A percentile compares a stretch with the other conserved stretches of the same genome.
Evolutionary conservation across 2,797 vertebrate species (phyloP).

Genomic region (Natrix natrix): DNA sequence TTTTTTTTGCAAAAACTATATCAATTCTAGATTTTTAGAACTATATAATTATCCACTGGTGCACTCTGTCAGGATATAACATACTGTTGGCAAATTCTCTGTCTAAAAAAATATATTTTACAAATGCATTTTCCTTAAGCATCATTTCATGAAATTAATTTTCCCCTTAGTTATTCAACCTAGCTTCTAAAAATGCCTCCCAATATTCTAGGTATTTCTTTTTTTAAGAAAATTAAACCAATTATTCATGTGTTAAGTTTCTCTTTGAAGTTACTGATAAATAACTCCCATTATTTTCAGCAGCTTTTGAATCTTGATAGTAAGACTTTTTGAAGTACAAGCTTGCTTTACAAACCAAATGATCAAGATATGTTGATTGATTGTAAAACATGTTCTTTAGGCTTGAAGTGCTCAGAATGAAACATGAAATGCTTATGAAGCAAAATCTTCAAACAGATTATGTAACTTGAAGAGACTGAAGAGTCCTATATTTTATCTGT

Average conservation of each 20-base stretch:
- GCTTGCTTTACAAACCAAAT: not conserved
- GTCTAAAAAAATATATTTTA: not conserved
- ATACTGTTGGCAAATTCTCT: not conserved
- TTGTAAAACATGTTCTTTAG: not conserved
- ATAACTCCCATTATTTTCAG: not conserved
- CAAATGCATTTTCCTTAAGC: not conserved
- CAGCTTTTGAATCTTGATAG: not conserved
- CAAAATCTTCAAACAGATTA: not conserved
- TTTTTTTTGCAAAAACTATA: not conserved
- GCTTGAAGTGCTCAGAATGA: not conserved
- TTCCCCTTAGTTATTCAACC: not conserved
- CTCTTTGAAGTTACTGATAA: constrained; percentile 2
- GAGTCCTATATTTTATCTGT: not conserved
- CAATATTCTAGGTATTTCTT: not conserved
- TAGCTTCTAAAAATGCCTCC: not conserved
- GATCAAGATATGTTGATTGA: not conserved
- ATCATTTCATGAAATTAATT: not conserved
- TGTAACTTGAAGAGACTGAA: not conserved
- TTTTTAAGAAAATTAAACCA: not conserved
- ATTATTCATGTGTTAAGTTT: not conserved
- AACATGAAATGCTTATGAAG: not conserved
- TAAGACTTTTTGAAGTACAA: not conserved
- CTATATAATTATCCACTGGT: not conserved
- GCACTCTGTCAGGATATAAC: not conserved
- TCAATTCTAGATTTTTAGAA: not conserved